Conservation (phyloP, 2,888 invertebrate species). For the Sminthurides aquaticus region DNA sequence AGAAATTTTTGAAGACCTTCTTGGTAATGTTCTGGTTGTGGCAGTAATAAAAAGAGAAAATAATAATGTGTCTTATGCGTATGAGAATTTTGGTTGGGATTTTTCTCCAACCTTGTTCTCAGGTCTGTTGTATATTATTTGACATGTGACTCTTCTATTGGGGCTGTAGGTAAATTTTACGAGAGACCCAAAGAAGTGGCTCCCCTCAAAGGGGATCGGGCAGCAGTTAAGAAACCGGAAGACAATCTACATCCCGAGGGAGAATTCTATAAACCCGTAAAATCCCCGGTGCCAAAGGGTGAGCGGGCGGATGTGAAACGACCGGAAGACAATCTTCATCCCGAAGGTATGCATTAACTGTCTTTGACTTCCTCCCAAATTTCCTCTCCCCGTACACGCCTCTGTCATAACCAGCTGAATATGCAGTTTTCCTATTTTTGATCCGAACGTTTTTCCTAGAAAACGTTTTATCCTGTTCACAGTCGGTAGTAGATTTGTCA, state of each 20-base stretch:
- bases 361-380: background rate
- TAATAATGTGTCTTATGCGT: background rate
- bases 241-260: slow-evolving; percentile 49
- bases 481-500: no score
- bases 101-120: no score
- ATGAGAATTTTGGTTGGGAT: no score
- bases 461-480: no score
- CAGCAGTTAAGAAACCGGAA: slow-evolving; percentile 50
- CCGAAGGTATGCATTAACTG: slow-evolving; percentile 48
- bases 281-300: slow-evolving; percentile 21
- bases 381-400: no score
- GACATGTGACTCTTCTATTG: no score
- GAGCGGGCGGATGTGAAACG: slow-evolving; percentile 36
- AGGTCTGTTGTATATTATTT: no score
- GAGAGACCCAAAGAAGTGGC: slow-evolving; percentile 48
- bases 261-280: slow-evolving; percentile 50
- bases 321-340: slow-evolving; percentile 50
- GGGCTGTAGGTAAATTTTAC: slow-evolving; percentile 53
- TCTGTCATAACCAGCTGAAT: no score
- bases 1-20: no score
- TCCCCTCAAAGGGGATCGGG: slow-evolving; percentile 46
- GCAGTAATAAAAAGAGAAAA: background rate
- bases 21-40: background rate
- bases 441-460: no score
- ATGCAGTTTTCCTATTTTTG: no score